phyloP scores from a whole-genome alignment of 2,113 vertebrate species.

The Cyanoramphus novaezelandiae region DNA sequence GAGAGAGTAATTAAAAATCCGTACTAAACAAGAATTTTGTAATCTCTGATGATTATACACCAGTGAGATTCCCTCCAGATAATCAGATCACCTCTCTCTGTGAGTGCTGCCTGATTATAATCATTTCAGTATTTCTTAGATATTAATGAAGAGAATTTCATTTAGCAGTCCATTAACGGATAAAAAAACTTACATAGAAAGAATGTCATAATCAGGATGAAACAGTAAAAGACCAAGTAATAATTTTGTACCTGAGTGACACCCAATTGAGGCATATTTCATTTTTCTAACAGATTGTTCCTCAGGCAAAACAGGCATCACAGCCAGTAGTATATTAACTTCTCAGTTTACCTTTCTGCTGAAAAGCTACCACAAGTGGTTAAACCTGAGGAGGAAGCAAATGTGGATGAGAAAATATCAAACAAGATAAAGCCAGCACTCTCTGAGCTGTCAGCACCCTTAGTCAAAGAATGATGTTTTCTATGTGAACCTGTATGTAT shows the following conservation, averaged over 20 bases:
- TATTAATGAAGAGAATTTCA: neutral
- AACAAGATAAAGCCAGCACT: neutral
- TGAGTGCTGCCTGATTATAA: neutral
- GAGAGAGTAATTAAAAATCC: neutral
- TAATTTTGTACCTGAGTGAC: neutral
- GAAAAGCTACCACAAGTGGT: neutral
- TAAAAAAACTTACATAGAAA: neutral
- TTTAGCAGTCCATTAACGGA: neutral
- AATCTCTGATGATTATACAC: neutral
- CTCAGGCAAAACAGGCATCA: neutral
- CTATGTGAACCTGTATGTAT: neutral
- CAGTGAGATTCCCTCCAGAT: neutral
- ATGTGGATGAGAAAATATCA: neutral
- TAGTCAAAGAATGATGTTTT: neutral
- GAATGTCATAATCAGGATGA: neutral
- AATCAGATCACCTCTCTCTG: neutral
- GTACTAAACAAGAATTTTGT: neutral
- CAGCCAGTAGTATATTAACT: neutral
- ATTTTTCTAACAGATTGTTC: neutral
- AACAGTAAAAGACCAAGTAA: neutral
- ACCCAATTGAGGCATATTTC: neutral
- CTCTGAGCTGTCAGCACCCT: neutral
- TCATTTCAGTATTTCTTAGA: neutral
- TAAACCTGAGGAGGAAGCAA: neutral
- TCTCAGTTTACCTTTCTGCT: neutral